Evolutionary conservation across 2,888 invertebrate species (phyloP), one percentile per base, ranked within the genome.

Genomic region (Leptopilina syphax): DNA sequence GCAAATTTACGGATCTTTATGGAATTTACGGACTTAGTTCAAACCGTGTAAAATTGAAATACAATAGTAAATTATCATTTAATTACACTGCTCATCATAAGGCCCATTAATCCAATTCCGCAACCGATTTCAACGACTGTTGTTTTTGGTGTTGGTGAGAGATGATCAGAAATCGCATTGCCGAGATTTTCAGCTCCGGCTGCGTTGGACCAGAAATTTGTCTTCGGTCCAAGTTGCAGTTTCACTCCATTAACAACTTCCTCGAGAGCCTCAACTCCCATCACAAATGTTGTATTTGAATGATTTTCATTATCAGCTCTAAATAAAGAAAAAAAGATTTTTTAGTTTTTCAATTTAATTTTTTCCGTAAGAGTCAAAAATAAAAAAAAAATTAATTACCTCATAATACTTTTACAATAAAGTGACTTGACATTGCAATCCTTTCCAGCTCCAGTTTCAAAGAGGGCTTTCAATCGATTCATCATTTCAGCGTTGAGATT

Each of bases 401-500:
- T 92, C 68, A 88, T 84, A 13, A 90, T 85, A 3, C 89, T 88
- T 83, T 91, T 92, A 83, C 91, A 91, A 80, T 92, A 91, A n/a
- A 92, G 85, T 24, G 92, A 92, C 79, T 91, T 92, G 2, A 92
- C 91, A 78, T 91, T 92, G 82, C 90, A 90, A 82, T 90, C 87
- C 77, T 89, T 91, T 78, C 92, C 92, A 3, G 88, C 77, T 13
- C 91, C 91, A 76, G 80, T 85, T 80, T 91, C 89, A 77, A 87
- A 92, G 3, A 89, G 85, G 57, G 89, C 87, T 77, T 90, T 91
- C 70, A 92, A 86, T 78, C 85, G 88, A 76, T 91, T 89, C 90
- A 91, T 90, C 4, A 90, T 87, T 10, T 81, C 76, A 3, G 87
- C 84, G 82, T 80, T 87, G 63, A 92, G 88, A 81, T 90, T 89